These are phyloP conservation scores for Oikopleura vanhoeffeni DNA, from an alignment of 23 tunicate genomes.

Conservation along the genomic window DNA sequence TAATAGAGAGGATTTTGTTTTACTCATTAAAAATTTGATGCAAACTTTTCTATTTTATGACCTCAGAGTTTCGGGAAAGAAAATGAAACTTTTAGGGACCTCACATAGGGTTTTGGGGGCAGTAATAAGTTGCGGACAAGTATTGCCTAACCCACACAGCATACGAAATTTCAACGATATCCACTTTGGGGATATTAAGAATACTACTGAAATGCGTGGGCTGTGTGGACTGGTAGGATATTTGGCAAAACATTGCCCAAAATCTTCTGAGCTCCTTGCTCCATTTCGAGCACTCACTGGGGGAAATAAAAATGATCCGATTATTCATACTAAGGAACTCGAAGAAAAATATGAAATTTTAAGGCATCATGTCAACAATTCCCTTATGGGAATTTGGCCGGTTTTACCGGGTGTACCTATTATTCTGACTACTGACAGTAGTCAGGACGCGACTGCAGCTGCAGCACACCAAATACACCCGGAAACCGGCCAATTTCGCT, in stretches of 20 bases:
- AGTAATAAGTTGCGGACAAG: too few species aligned
- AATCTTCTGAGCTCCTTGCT: not conserved
- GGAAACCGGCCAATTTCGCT: not conserved
- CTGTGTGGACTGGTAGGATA: not conserved
- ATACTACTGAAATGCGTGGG: not conserved
- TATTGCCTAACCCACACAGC: too few species aligned
- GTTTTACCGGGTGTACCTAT: not conserved
- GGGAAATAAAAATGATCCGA: not conserved
- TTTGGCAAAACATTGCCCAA: not conserved
- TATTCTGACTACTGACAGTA: not conserved
- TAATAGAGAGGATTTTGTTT: too few species aligned
- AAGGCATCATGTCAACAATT: not conserved
- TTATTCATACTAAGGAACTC: not conserved
- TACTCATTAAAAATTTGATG: too few species aligned
- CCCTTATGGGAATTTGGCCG: not conserved
- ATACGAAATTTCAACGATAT: too few species aligned
- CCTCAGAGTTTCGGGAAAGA: too few species aligned
- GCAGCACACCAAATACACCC: not conserved
- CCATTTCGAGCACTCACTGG: not conserved
- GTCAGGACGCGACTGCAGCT: not conserved
- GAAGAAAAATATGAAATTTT: not conserved
- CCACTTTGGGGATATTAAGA: too few species aligned
- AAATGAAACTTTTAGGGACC: too few species aligned
- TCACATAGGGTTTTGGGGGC: too few species aligned
- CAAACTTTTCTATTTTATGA: too few species aligned